Evolutionary conservation across 2,888 invertebrate species (phyloP).

Genomic region (Ceramica pisi): DNA sequence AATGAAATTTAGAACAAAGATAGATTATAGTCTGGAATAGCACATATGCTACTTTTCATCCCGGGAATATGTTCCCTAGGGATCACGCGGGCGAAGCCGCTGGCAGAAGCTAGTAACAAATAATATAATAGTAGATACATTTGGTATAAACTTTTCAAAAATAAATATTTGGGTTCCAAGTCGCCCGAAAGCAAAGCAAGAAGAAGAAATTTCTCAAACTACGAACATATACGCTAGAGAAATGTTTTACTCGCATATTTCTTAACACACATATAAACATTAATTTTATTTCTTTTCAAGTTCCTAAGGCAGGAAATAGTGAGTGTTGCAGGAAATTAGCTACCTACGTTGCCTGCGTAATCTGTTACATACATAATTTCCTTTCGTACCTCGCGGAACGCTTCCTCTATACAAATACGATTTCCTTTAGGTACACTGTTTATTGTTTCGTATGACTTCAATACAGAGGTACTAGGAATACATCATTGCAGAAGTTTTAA

Average conservation of each 20-base stretch:
- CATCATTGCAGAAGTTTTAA: constrained; percentile 2
- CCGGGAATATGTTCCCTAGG: no score
- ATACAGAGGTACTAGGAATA: neutral
- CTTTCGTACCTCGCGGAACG: constrained; percentile 72
- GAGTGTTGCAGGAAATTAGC: constrained; percentile 84
- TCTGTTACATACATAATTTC: constrained; percentile 86
- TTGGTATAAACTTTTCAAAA: neutral
- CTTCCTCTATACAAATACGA: constrained; percentile 72
- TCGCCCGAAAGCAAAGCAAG: neutral
- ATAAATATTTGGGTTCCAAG: neutral
- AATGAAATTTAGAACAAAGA: no score
- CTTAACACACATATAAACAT: constrained; percentile 35
- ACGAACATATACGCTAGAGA: neutral
- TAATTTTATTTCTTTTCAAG: constrained; percentile 54
- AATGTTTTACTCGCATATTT: constrained; percentile 24
- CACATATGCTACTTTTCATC: no score
- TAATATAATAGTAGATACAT: no score
- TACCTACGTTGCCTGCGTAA: constrained; percentile 82
- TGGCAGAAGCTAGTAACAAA: no score
- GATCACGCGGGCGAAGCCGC: no score
- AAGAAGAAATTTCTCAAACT: neutral
- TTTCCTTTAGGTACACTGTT: constrained; percentile 72
- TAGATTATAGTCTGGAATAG: no score
- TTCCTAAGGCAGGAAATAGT: constrained; percentile 67
- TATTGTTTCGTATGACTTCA: constrained; percentile 42